Evolutionary conservation across 2,797 vertebrate genomes (phyloP), one percentile per base, ranked within the genome.

Genomic region (Aphelocoma californica): DNA sequence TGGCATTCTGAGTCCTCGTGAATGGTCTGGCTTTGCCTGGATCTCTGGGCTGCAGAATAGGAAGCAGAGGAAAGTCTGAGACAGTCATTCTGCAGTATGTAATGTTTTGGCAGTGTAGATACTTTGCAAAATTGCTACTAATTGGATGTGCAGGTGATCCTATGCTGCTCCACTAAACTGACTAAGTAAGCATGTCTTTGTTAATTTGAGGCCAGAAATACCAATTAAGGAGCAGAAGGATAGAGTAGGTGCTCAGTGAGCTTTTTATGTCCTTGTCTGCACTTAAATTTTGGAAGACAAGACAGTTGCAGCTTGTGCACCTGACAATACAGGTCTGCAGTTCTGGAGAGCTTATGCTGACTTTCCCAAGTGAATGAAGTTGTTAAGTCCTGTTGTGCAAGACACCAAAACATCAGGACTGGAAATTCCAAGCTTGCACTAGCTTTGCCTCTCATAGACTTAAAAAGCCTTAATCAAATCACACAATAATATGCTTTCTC

Each of bases 301-400:
- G 61, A 18, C 34, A 48, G 7, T 18, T 45, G 24, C 60, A 71
- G 18, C 23, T 78, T 54, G 7, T 78, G 26, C 29, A 57, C 50
- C n/a, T 51, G n/a, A 50, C 9, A 23, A 0, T 28, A 34, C 32
- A 36, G 20, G 15, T 72, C 65, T 89, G n/a, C 50, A 29, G 53
- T 42, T 84, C 32, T 47, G 42, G 10, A 34, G 57, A 4, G 18
- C 29, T 93, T 67, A 6, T 25, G 12, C 19, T 78, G 34, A 29
- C 31, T 53, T 80, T 61, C 28, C 12, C 25, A n/a, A 34, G 38
- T 34, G 4, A 2, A 29, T 65, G 16, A 80, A 53, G 21, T n/a
- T 67, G 15, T 9, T 40, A 64, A 62, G 21, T 77, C 26, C 21
- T 0, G 0, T 1, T 1, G 1, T 56, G 24, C 69, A 40, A 62